Base-by-base conservation (phyloP, 2,797 vertebrate species). In the Telmatherina bonti region DNA sequence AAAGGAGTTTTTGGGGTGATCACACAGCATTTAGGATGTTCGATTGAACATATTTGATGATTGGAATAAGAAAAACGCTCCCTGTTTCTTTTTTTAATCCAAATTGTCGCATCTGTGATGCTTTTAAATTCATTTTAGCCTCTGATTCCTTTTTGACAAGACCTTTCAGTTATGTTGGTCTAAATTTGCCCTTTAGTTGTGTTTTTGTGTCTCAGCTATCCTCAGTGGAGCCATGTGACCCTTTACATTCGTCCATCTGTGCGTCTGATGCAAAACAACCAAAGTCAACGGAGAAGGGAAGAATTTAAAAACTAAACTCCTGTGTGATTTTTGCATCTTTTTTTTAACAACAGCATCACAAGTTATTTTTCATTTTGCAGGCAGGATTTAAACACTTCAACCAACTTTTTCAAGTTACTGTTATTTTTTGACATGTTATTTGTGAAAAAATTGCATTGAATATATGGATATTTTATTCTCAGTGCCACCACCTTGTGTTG, bases 41-140 rank as follows among this genome's bases (percentile, higher is more conserved):
- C 22, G 36, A n/a, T 43, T 35, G 67, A 70, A 84, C 55, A 18
- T 27, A 9, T 62, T 55, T 52, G 7, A 45, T 68, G 78, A n/a
- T 63, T 22, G 12, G 36, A 51, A 33, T 27, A 2, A 33, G 41
- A 10, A 29, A 62, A 31, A 51, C 5, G 5, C 20, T 43, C 20
- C 15, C 16, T 7, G 31, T 38, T 55, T 64, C 71, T 67, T 67
- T 20, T 51, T 58, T 73, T 29, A n/a, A 13, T 64, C 43, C 51
- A 12, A 58, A 54, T 67, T 35, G 66, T 79, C 83, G 90, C 91
- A 91, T 93, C 88, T 92, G 83, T 88, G 89, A 93, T 88, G 89
- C 88, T 78, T 88, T 88, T 72, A 85, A 74, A 81, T 47, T 30
- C 4, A 78, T 58, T 57, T 57, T 0, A 35, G 82, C 59, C 62